These are phyloP conservation scores for Xestoiulus laeticollis DNA, from an alignment of 2,888 invertebrate genomes.

Conservation along the genomic window DNA sequence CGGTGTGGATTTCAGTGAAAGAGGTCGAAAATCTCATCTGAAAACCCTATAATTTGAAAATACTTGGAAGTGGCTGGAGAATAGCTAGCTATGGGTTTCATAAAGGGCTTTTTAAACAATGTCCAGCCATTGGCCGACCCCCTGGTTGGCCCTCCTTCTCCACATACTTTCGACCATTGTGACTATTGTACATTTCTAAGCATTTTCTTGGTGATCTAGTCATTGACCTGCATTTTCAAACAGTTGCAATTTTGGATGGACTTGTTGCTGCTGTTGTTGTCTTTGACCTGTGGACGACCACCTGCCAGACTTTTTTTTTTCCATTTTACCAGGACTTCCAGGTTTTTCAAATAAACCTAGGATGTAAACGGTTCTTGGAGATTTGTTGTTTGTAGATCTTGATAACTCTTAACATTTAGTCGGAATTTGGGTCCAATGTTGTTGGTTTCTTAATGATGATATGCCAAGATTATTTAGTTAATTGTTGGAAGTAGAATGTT, in stretches of 20 bases:
- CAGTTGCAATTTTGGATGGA: background rate
- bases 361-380: background rate
- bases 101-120: slow-evolving; percentile 27
- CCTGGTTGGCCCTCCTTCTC: slow-evolving; percentile 3
- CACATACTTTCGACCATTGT: slow-evolving; percentile 29
- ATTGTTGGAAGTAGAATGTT: background rate
- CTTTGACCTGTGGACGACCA: slow-evolving; percentile 28
- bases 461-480: too few species aligned
- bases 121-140: slow-evolving; percentile 37
- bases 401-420: background rate
- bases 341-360: background rate
- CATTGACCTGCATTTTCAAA: background rate
- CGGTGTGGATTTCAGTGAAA: slow-evolving; percentile 19
- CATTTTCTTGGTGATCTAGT: slow-evolving; percentile 7
- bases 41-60: slow-evolving; percentile 37
- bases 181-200: background rate
- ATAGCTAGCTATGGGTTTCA: background rate
- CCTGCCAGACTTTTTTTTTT: background rate
- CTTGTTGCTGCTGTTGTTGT: background rate
- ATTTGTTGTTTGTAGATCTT: background rate
- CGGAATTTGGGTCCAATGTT: background rate
- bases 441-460: background rate
- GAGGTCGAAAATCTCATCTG: slow-evolving; percentile 37
- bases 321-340: background rate
- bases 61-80: background rate